phyloP scores from a whole-genome alignment of 2,113 vertebrate genomes.

The Etheostoma cragini region DNA sequence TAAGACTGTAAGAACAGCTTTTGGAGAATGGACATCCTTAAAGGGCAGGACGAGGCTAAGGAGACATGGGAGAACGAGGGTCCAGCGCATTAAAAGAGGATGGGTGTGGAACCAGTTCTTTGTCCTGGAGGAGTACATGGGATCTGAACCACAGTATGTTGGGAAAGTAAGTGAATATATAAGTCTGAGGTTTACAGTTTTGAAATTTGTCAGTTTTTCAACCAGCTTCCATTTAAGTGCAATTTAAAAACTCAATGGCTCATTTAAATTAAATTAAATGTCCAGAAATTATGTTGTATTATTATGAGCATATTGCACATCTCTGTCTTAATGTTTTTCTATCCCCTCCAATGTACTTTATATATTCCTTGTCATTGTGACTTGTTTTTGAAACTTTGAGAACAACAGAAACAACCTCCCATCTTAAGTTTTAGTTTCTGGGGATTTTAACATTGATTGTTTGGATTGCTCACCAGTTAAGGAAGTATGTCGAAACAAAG shows the following conservation, averaged over 20 bases:
- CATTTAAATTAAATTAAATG: not conserved
- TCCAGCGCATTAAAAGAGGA: constrained; percentile 90
- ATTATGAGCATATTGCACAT: too few relatives aligned
- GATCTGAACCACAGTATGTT: constrained; percentile 94
- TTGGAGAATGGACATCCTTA: not conserved
- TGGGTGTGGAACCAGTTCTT: constrained; percentile 99
- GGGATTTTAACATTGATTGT: too few relatives aligned
- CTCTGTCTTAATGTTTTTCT: too few relatives aligned
- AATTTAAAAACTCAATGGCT: not conserved
- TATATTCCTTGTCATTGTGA: too few relatives aligned
- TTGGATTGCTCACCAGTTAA: too few relatives aligned
- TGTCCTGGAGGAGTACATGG: constrained; percentile 97
- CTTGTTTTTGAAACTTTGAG: too few relatives aligned
- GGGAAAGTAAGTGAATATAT: constrained; percentile 90
- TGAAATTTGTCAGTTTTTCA: not conserved
- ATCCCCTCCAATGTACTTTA: too few relatives aligned
- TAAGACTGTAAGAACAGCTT: not conserved
- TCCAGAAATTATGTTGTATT: too few relatives aligned
- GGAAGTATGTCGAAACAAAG: too few relatives aligned
- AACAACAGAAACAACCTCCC: too few relatives aligned
- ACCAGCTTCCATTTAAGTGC: not conserved
- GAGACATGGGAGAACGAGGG: constrained; percentile 55
- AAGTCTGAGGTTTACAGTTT: not conserved
- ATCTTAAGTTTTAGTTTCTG: too few relatives aligned
- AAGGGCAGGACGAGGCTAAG: constrained; percentile 13